These are phyloP conservation scores for Erpornis zantholeuca DNA, from an alignment of 2,113 vertebrate genomes.

Conservation along the genomic window DNA sequence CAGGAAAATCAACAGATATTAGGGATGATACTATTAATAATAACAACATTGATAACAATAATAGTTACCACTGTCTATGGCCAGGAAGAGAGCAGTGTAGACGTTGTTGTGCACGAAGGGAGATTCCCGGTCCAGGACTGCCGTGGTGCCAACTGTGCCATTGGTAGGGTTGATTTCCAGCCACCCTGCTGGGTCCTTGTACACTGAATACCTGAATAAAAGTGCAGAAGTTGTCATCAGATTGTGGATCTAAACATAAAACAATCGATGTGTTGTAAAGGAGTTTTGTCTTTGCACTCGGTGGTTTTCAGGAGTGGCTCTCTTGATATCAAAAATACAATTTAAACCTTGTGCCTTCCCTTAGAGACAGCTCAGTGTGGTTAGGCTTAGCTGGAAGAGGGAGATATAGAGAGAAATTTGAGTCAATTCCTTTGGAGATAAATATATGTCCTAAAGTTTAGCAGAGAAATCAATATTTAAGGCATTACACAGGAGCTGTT, in stretches of 20 bases:
- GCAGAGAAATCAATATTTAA: neutral
- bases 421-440: neutral
- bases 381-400: neutral
- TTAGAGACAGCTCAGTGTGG: neutral
- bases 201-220: constrained; percentile 82
- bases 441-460: neutral
- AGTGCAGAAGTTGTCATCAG: neutral
- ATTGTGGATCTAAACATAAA: neutral
- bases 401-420: neutral
- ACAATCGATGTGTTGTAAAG: accelerated
- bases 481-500: neutral
- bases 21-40: neutral
- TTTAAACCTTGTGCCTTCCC: neutral
- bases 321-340: neutral
- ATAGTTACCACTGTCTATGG: constrained; percentile 85
- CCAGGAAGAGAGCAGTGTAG: constrained; percentile 91
- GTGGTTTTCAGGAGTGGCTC: accelerated
- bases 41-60: neutral
- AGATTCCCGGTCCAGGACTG: constrained; percentile 89
- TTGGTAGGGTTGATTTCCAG: constrained; percentile 89
- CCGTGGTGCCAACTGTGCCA: constrained; percentile 88
- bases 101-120: constrained; percentile 84
- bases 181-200: constrained; percentile 92
- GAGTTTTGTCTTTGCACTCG: neutral
- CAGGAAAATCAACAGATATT: neutral